A percentile compares a stretch with the other conserved stretches of the same genome.
phyloP scores from a whole-genome alignment of 2,888 invertebrate genomes.

The Xiphydria camelus region DNA sequence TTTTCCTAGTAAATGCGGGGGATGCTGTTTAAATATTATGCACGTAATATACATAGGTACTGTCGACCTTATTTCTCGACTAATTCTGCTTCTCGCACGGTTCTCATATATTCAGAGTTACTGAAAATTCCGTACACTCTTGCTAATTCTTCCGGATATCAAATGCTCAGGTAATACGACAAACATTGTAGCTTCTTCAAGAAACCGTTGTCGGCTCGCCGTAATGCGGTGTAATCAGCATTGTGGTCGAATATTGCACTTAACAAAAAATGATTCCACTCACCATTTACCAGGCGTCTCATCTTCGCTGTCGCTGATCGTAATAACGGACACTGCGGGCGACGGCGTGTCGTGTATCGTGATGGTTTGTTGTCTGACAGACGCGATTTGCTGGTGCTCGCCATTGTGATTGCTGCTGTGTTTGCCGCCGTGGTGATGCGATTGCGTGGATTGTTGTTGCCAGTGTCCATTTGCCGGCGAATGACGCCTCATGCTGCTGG shows the following conservation, averaged over 20 bases:
- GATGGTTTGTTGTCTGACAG: constrained; percentile 78
- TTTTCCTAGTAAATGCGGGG: too few species aligned
- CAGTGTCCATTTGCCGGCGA: constrained; percentile 56
- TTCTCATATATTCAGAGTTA: too few species aligned
- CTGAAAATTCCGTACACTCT: too few species aligned
- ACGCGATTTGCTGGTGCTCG: constrained; percentile 54
- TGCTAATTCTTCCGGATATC: too few species aligned
- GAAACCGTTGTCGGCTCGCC: too few species aligned
- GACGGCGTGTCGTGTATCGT: constrained; percentile 95
- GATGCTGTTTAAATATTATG: too few species aligned
- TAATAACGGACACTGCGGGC: constrained; percentile 92
- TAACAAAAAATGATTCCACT: constrained; percentile 17
- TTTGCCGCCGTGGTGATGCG: constrained; percentile 40
- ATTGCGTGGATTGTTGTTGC: constrained; percentile 50
- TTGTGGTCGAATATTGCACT: too few species aligned
- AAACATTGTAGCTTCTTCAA: too few species aligned
- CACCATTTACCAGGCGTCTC: constrained; percentile 66
- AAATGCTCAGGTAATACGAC: neutral
- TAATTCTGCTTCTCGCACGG: too few species aligned
- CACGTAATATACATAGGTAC: too few species aligned
- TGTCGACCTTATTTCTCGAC: too few species aligned
- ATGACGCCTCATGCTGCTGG: constrained; percentile 58
- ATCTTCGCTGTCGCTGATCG: constrained; percentile 94
- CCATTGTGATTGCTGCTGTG: constrained; percentile 41
- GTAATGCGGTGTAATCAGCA: too few species aligned